Conservation (phyloP, 2,888 invertebrate genomes). For the Andrena bicolor region DNA sequence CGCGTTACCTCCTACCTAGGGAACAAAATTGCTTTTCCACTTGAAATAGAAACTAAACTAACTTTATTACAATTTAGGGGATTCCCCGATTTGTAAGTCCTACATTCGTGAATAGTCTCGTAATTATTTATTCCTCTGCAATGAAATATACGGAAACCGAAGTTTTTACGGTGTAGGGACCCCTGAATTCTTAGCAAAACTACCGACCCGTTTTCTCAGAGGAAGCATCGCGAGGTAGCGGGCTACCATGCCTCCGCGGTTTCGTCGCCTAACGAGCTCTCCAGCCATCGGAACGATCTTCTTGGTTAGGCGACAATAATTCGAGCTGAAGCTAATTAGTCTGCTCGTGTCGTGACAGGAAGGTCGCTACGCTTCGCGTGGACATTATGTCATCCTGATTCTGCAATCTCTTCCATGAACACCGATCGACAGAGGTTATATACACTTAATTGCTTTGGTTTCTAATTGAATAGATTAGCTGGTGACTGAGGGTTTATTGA, state of each 20-base stretch:
- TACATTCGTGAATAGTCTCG: neutral
- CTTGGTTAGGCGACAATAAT: slow-evolving; percentile 61
- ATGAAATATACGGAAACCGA: neutral
- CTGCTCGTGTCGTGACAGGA: slow-evolving; percentile 45
- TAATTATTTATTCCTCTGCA: neutral
- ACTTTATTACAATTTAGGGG: too few species aligned
- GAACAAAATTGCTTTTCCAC: neutral
- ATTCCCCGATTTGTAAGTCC: too few species aligned
- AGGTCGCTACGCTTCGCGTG: slow-evolving; percentile 52
- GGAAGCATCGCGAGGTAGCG: slow-evolving; percentile 46
- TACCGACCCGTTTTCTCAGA: slow-evolving; percentile 41
- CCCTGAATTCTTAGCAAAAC: slow-evolving; percentile 9
- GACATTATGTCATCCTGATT: slow-evolving; percentile 47
- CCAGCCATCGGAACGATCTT: slow-evolving; percentile 55
- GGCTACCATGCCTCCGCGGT: slow-evolving; percentile 30
- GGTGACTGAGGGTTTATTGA: neutral
- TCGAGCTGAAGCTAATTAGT: slow-evolving; percentile 63
- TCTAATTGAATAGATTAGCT: neutral
- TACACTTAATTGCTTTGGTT: neutral
- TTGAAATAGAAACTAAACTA: neutral
- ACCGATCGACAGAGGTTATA: neutral
- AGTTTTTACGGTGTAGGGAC: slow-evolving; percentile 5
- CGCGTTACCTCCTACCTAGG: slow-evolving; percentile 1
- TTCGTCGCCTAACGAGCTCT: slow-evolving; percentile 63
- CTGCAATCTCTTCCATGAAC: slow-evolving; percentile 7